Evolutionary conservation across 2,888 invertebrate genomes (phyloP).

Genomic region (Pherbina coryleti): DNA sequence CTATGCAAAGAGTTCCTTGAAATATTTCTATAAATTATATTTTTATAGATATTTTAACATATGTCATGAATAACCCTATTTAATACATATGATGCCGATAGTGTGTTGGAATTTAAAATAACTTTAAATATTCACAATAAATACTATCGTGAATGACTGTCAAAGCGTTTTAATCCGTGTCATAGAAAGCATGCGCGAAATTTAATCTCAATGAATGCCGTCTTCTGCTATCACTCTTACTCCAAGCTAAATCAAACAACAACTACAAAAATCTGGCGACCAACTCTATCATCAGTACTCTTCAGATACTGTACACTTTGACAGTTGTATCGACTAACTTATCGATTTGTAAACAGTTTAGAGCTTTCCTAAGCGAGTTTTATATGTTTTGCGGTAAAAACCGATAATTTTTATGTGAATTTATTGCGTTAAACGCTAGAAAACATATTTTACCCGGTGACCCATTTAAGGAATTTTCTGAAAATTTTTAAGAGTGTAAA

Average conservation of each 20-base stretch:
- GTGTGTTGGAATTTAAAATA: no score
- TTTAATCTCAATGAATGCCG: background rate
- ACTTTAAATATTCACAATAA: no score
- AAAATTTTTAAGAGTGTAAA: no score
- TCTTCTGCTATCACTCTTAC: background rate
- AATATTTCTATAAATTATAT: no score
- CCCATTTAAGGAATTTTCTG: no score
- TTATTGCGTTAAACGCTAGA: background rate
- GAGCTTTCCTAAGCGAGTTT: slow-evolving; percentile 5
- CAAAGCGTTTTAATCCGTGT: no score
- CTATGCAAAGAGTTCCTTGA: no score
- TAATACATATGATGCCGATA: no score
- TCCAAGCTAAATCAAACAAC: background rate
- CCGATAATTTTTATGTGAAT: background rate
- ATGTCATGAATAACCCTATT: no score
- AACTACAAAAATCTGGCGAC: background rate
- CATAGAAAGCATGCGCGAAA: background rate
- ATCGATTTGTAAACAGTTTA: slow-evolving; percentile 40
- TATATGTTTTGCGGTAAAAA: background rate
- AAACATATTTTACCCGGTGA: no score
- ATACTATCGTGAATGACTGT: no score
- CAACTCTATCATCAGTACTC: background rate
- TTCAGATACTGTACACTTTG: background rate
- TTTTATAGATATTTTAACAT: no score
- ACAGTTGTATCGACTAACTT: slow-evolving; percentile 5